phyloP scores from a whole-genome alignment of 2,113 vertebrate species.

The Prionailurus bengalensis region DNA sequence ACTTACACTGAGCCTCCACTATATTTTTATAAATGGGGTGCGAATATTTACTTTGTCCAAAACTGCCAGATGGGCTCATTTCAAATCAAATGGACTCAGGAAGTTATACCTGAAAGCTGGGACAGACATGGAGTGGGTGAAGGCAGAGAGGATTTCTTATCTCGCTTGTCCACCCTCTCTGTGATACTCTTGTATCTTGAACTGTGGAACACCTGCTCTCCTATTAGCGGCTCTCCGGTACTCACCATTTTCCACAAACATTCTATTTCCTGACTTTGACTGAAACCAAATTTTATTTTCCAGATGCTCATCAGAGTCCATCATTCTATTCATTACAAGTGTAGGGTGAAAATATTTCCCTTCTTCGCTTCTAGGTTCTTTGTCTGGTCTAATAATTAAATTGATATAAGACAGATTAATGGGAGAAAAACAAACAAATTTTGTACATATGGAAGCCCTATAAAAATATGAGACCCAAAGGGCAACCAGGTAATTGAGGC shows the following conservation, averaged over 20 bases:
- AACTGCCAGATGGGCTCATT: background rate
- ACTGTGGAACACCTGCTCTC: background rate
- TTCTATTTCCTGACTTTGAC: background rate
- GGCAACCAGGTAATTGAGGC: background rate
- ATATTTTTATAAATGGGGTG: constrained; percentile 26
- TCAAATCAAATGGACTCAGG: background rate
- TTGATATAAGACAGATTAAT: background rate
- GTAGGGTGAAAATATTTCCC: background rate
- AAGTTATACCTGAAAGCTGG: background rate
- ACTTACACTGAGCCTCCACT: background rate
- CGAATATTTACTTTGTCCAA: background rate
- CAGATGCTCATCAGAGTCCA: background rate
- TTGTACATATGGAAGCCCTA: background rate
- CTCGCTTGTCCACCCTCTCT: background rate
- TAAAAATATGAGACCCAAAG: background rate
- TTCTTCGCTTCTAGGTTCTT: background rate
- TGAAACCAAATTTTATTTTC: background rate
- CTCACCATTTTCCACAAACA: background rate
- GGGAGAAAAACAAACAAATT: background rate
- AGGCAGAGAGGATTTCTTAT: background rate
- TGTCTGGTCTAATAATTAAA: background rate
- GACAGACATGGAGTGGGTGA: background rate
- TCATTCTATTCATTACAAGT: background rate
- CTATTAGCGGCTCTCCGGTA: background rate
- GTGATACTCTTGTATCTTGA: background rate